phyloP scores from a whole-genome alignment of 2,888 invertebrate species.

The Spisula solida region DNA sequence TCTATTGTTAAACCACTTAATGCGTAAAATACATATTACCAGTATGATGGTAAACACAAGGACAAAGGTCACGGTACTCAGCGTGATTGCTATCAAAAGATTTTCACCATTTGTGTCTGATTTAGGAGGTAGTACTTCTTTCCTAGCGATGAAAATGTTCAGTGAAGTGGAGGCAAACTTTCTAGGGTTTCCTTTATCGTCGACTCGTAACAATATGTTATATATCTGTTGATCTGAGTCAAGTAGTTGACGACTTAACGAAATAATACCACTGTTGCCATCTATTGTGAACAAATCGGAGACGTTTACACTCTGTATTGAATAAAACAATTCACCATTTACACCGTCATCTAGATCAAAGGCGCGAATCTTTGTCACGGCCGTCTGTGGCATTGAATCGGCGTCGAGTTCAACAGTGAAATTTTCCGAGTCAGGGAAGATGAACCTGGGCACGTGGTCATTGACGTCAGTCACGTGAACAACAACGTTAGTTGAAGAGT shows the following conservation, averaged over 20 bases:
- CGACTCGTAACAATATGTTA: slow-evolving; percentile 67
- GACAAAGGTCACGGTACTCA: slow-evolving; percentile 73
- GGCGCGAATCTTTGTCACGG: slow-evolving; percentile 70
- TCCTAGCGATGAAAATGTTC: slow-evolving; percentile 67
- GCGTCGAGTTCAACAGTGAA: slow-evolving; percentile 74
- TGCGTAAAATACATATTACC: slow-evolving; percentile 70
- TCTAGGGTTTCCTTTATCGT: slow-evolving; percentile 73
- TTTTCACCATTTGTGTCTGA: slow-evolving; percentile 67
- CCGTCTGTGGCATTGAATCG: slow-evolving; percentile 61
- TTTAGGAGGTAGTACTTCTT: slow-evolving; percentile 28
- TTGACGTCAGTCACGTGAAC: slow-evolving; percentile 77
- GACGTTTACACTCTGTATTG: slow-evolving; percentile 64
- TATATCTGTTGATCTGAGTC: slow-evolving; percentile 64
- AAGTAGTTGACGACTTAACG: slow-evolving; percentile 60
- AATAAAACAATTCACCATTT: slow-evolving; percentile 71
- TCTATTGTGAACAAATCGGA: slow-evolving; percentile 69
- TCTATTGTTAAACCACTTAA: slow-evolving; percentile 51
- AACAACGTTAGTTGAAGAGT: slow-evolving; percentile 72
- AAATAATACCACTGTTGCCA: slow-evolving; percentile 70
- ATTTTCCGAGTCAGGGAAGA: slow-evolving; percentile 79
- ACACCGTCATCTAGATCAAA: slow-evolving; percentile 71
- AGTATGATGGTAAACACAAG: slow-evolving; percentile 73
- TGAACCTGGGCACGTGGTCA: slow-evolving; percentile 79
- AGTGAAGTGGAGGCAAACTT: slow-evolving; percentile 66
- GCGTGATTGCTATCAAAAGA: slow-evolving; percentile 69